A percentile compares a stretch with the other conserved stretches of the same genome.
phyloP scores from a whole-genome alignment of 2,797 vertebrate species.

The Ctenopoma kingsleyae region DNA sequence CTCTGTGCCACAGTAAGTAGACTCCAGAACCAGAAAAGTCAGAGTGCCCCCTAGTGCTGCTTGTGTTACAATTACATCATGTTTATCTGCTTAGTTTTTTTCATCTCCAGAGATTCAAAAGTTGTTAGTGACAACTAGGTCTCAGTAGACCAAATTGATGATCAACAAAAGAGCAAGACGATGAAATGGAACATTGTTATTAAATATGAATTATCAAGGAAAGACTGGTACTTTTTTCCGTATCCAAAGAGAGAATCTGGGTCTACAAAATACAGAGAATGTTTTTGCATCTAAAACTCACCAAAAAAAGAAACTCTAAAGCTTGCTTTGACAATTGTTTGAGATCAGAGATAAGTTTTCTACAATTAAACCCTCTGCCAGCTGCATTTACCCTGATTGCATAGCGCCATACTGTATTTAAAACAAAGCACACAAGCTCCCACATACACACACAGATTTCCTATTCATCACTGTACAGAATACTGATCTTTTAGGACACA shows the following conservation, averaged over 20 bases:
- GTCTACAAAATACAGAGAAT: conserved; percentile 15
- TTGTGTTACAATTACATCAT: conserved; percentile 36
- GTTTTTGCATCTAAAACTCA: conserved; percentile 28
- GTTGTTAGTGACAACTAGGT: conserved; percentile 54
- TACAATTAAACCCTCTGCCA: conserved; percentile 25
- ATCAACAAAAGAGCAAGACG: conserved; percentile 48
- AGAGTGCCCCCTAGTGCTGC: conserved; percentile 86
- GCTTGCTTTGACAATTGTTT: conserved; percentile 38
- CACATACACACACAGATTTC: conserved; percentile 19
- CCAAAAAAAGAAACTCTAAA: conserved; percentile 10
- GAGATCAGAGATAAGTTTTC: conserved; percentile 22
- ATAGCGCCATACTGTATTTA: conserved; percentile 9
- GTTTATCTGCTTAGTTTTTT: conserved; percentile 38
- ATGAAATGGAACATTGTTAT: conserved; percentile 51
- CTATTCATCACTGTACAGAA: conserved; percentile 55
- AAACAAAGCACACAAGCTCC: conserved; percentile 26
- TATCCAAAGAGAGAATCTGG: conserved; percentile 38
- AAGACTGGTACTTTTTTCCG: conserved; percentile 23
- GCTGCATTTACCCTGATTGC: not conserved
- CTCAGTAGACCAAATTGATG: conserved; percentile 42
- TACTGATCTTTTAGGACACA: conserved; percentile 77
- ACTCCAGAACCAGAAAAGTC: conserved; percentile 53
- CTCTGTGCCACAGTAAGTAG: conserved; percentile 21
- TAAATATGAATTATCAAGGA: conserved; percentile 63
- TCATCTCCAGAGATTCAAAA: conserved; percentile 42